Base-by-base conservation (phyloP, 2,888 invertebrate species). In the Drosophila stalkeri region DNA sequence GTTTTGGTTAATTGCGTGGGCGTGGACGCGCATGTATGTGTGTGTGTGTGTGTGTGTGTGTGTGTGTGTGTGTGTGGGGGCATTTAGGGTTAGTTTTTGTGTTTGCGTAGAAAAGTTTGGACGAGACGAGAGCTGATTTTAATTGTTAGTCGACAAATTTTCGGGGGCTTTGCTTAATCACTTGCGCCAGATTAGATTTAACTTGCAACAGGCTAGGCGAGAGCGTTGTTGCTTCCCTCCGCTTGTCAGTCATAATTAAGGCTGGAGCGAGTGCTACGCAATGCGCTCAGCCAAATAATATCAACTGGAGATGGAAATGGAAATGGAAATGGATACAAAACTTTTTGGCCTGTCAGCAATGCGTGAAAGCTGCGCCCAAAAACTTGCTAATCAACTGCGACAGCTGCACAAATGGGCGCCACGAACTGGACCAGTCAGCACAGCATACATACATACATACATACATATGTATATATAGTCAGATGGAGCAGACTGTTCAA, bases 161-260 rank as follows among this genome's bases (percentile, higher is more conserved):
- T 78, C 39, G 88, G 72, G 67, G 70, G 82, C 79, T 85, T 73
- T 73, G 86, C 73, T 74, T 87, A 87, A 85, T 87, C 88, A 85
- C 86, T 87, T 79, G 81, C 68, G 73, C 69, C 81, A 75, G 81
- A 71, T 88, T 82, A 72, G 86, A 23, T 54, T 44, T 31, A 70
- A 72, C 51, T 71, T 64, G 51, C 33, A 37, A 23, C 52, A 52
- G 52, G 52, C 33, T 14, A 35, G 33, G 12, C n/a, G 51, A 11
- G 2, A 3, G 49, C 31, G 2, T 16, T n/a, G 31, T 14, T 33
- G 18, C 7, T 33, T n/a, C 16, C 27, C 8, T 16, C 23, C 23
- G 9, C 23, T 9, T 46, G 46, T 46, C 46, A 46, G 46, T 46
- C 46, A 46, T 46, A 46, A 46, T 46, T 46, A 46, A 27, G 12